A percentile compares a stretch with the other conserved stretches of the same genome.
Evolutionary conservation across 2,888 invertebrate species (phyloP).

Genomic region (Willowsia nigromaculata): DNA sequence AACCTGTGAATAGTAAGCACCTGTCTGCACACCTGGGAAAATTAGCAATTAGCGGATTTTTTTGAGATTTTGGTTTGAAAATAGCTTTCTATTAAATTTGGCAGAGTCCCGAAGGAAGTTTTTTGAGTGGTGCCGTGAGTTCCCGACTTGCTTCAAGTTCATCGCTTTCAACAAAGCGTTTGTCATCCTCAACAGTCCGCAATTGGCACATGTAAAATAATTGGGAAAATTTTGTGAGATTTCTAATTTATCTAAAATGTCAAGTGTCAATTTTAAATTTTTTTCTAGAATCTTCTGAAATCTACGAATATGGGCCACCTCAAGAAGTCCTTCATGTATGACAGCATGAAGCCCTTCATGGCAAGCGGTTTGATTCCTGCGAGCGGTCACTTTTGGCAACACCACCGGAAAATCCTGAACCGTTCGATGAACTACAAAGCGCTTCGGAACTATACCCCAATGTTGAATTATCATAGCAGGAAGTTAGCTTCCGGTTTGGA

Average conservation of each 20-base stretch:
- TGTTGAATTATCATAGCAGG: slow-evolving; percentile 34
- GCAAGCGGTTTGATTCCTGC: slow-evolving; percentile 45
- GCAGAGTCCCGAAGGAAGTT: slow-evolving; percentile 16
- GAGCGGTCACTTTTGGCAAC: slow-evolving; percentile 44
- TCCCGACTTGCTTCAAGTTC: slow-evolving; percentile 49
- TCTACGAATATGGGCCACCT: slow-evolving; percentile 45
- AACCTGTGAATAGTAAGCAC: slow-evolving; percentile 28
- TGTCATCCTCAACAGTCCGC: slow-evolving; percentile 42
- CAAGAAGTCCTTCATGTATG: slow-evolving; percentile 35
- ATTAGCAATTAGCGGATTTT: neutral
- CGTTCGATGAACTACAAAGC: slow-evolving; percentile 42
- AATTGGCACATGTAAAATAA: slow-evolving; percentile 5
- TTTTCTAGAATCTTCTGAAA: slow-evolving; percentile 23
- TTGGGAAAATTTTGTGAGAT: neutral
- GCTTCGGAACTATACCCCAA: slow-evolving; percentile 10
- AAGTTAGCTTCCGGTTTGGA: slow-evolving; percentile 13
- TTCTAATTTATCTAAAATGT: neutral
- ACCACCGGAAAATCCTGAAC: slow-evolving; percentile 50
- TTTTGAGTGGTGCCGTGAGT: slow-evolving; percentile 41
- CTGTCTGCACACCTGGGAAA: neutral
- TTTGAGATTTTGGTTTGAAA: neutral
- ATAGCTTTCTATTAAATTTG: neutral
- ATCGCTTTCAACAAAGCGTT: slow-evolving; percentile 35
- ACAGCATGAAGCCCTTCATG: slow-evolving; percentile 53
- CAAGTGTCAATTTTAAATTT: neutral